Conservation (phyloP, 2,797 vertebrate species). For the Sparus aurata region DNA sequence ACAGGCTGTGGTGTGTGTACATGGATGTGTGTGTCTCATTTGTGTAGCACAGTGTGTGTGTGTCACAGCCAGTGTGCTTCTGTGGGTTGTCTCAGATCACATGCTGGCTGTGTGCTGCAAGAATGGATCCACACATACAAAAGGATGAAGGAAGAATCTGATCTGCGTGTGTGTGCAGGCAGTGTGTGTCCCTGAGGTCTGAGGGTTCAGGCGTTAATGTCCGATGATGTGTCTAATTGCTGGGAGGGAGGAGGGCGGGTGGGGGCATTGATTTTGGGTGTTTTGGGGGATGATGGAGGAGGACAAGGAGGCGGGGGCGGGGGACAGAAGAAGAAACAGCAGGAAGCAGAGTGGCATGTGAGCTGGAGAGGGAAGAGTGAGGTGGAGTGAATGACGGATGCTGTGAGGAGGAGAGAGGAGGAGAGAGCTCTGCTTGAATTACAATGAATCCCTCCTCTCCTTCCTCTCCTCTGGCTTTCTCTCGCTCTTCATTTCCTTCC, state of each 20-base stretch:
- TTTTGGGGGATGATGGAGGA: slow-evolving; percentile 26
- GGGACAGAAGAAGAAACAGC: slow-evolving; percentile 24
- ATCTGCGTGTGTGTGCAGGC: neutral
- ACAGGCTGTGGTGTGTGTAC: slow-evolving; percentile 18
- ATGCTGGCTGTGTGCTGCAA: slow-evolving; percentile 17
- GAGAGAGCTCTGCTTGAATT: slow-evolving; percentile 63
- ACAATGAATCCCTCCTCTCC: slow-evolving; percentile 45
- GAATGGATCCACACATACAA: slow-evolving; percentile 58
- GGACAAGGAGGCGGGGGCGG: neutral
- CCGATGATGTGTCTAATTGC: slow-evolving; percentile 77
- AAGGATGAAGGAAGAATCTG: slow-evolving; percentile 48
- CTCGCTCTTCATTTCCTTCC: neutral
- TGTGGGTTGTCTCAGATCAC: slow-evolving; percentile 16
- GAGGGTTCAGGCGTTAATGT: slow-evolving; percentile 80
- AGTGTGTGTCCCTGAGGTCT: slow-evolving; percentile 38
- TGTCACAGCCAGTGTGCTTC: slow-evolving; percentile 8
- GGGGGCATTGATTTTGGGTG: slow-evolving; percentile 55
- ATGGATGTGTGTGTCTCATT: slow-evolving; percentile 7
- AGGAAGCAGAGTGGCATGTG: slow-evolving; percentile 34
- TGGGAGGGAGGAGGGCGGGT: slow-evolving; percentile 27
- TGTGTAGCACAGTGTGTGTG: neutral
- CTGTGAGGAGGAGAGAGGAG: slow-evolving; percentile 46
- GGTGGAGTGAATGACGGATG: slow-evolving; percentile 55
- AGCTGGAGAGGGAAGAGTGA: slow-evolving; percentile 27
- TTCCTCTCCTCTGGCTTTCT: neutral